Evolutionary conservation across 2,797 vertebrate species (phyloP).

Genomic region (Coranthus polyacanthus): DNA sequence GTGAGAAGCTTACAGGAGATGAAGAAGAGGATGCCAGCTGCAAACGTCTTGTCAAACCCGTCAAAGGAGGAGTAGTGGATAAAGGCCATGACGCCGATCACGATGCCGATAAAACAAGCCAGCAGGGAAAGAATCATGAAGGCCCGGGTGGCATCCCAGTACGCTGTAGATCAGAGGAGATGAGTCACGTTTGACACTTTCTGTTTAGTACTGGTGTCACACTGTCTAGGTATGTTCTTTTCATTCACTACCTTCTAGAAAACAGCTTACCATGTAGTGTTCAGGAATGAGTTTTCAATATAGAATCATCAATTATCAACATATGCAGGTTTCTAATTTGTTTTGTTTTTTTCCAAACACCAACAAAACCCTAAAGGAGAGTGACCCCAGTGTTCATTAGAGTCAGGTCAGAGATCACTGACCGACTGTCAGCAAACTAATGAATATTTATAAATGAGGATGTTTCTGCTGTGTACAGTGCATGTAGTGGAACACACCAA

Average conservation of each 20-base stretch:
- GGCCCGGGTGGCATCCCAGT: conserved; percentile 88
- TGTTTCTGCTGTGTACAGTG: not conserved
- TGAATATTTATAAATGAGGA: conserved; percentile 41
- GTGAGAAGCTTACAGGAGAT: conserved; percentile 83
- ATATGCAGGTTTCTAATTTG: too few species aligned
- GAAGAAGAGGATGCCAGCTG: conserved; percentile 89
- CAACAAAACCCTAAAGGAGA: conserved; percentile 7
- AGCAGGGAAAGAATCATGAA: conserved; percentile 89
- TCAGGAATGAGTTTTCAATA: too few species aligned
- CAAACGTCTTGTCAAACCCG: conserved; percentile 88
- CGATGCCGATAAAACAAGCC: conserved; percentile 87
- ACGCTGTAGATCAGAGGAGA: conserved; percentile 72
- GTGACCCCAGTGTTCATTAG: conserved; percentile 4
- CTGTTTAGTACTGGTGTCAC: not conserved
- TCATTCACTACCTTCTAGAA: too few species aligned
- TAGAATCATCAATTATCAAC: too few species aligned
- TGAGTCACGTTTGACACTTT: too few species aligned
- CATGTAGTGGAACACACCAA: not conserved
- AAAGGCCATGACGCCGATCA: conserved; percentile 89
- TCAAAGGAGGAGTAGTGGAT: conserved; percentile 87
- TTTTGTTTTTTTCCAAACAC: not conserved
- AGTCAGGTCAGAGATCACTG: conserved; percentile 21
- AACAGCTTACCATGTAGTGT: too few species aligned
- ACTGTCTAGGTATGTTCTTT: not conserved
- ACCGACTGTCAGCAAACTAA: conserved; percentile 20